Conservation (phyloP, 2,113 vertebrate genomes). For the Brevimyrus niger region DNA sequence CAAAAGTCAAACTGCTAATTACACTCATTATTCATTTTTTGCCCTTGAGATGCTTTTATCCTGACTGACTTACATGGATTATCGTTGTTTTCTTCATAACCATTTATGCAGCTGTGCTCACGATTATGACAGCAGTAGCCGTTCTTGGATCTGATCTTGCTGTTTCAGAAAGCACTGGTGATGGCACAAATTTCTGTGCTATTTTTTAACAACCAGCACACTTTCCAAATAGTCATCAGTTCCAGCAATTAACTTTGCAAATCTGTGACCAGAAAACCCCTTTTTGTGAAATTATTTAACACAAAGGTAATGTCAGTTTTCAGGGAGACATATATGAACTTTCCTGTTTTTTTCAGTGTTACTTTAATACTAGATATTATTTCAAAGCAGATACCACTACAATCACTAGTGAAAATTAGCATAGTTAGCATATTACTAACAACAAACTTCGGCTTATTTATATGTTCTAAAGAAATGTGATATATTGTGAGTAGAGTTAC, state of each 20-base stretch:
- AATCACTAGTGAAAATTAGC: conserved; percentile 6
- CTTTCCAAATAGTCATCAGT: neutral
- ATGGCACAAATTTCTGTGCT: neutral
- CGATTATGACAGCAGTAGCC: neutral
- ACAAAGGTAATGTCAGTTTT: neutral
- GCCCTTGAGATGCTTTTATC: neutral
- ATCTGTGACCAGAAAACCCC: neutral
- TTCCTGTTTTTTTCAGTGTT: neutral
- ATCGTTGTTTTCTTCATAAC: neutral
- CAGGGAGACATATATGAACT: neutral
- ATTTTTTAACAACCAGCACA: neutral
- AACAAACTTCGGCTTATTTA: neutral
- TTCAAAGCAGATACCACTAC: neutral
- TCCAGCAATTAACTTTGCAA: neutral
- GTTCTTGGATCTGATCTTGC: neutral
- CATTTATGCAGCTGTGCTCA: neutral
- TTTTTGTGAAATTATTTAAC: neutral
- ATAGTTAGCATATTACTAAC: neutral
- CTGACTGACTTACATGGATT: neutral
- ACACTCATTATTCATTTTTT: neutral
- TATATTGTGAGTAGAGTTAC: neutral
- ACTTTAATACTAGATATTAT: neutral
- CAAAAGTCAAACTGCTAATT: neutral
- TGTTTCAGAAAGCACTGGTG: neutral
- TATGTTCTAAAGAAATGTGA: neutral